Evolutionary conservation across 2,888 invertebrate species (phyloP), one percentile per base, ranked within the genome.

Genomic region (Trichacis sp.): DNA sequence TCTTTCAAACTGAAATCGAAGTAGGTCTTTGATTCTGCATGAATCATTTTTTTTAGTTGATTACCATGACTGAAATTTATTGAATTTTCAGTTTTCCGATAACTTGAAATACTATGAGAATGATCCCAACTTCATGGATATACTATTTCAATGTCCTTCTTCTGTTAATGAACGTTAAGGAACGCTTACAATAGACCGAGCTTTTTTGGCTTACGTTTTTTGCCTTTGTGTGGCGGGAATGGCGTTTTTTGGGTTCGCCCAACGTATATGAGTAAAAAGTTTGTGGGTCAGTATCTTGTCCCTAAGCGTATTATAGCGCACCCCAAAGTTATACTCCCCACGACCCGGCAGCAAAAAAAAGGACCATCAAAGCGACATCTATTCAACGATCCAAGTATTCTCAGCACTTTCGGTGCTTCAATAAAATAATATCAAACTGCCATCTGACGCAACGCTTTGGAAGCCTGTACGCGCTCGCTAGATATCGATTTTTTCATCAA

Each of bases 381-480:
- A 57, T 29, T 68, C 59, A 52, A 60, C 64, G 55, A 64, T 57
- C 54, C 64, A 73, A 56, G 70, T 69, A 72, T 69, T 69, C 60
- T 60, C 68, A 70, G 70, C 63, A 71, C 68, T 66, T 69, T 58
- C 64, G 60, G 53, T 54, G 30, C n/a, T 47, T 15, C 17, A 46
- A 45, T 58, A 64, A 71, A 76, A 75, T 9, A 6, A 18, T 15
- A 15, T 14, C 1, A 51, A 62, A 62, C 65, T 72, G 73, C 70
- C 77, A 78, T 70, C 77, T 71, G 19, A 9, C 69, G 51, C 6
- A 36, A 64, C 69, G 65, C 52, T 12, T 46, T 1, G n/a, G 40
- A 77, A 76, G 55, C 66, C 40, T 53, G 1, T 56, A 56, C 50
- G 52, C 55, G 33, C 46, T 46, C 12, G 33, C 30, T n/a, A n/a